A percentile compares a stretch with the other conserved stretches of the same genome.
These are phyloP conservation scores for Taurulus bubalis DNA, from an alignment of 2,113 vertebrate species.

Conservation along the genomic window DNA sequence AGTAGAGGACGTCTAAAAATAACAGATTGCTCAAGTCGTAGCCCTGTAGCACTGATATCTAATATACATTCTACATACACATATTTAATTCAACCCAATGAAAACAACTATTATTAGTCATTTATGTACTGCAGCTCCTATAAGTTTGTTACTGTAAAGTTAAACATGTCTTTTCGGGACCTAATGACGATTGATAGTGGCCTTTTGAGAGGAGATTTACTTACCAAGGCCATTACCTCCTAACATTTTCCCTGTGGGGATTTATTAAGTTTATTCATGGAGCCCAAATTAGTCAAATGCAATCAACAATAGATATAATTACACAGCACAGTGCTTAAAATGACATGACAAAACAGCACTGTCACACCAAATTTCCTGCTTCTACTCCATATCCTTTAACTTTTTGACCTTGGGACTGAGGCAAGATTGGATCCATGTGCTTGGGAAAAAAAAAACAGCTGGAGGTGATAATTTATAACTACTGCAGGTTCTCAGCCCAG, in stretches of 20 bases:
- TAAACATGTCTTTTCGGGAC: not conserved
- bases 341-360: not conserved
- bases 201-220: slow-evolving; percentile 29
- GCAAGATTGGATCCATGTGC: slow-evolving; percentile 22
- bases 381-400: slow-evolving; percentile 11
- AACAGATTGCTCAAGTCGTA: not conserved
- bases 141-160: not conserved
- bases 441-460: slow-evolving; percentile 4
- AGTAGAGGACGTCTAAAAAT: not conserved
- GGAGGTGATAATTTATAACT: slow-evolving; percentile 13
- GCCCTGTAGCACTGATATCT: not conserved
- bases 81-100: not conserved
- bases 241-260: slow-evolving; percentile 13
- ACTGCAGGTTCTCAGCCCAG: not conserved
- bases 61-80: not conserved
- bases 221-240: slow-evolving; percentile 13
- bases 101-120: not conserved
- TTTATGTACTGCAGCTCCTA: not conserved
- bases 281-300: not conserved
- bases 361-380: slow-evolving; percentile 17
- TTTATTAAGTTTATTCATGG: slow-evolving; percentile 16
- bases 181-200: not conserved
- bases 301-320: slow-evolving; percentile 4
- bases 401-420: slow-evolving; percentile 22
- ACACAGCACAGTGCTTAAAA: slow-evolving; percentile 8